Conservation (phyloP, 2,797 vertebrate species). For the Sebastolobus alascanus region DNA sequence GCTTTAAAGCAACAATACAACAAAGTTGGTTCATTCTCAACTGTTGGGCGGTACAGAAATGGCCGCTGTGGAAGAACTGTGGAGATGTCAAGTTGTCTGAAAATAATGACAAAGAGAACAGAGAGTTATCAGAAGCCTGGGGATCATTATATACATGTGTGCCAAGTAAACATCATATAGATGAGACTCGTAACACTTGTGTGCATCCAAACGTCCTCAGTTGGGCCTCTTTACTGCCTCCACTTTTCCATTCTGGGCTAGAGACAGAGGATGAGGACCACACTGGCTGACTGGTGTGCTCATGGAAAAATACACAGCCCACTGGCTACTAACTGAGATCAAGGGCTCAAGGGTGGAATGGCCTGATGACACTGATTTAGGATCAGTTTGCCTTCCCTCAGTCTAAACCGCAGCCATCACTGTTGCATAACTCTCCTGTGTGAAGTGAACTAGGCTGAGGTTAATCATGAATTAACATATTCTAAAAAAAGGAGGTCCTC, state of each 20-base stretch:
- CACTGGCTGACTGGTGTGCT: slow-evolving; percentile 19
- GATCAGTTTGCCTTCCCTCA: slow-evolving; percentile 45
- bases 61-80: background rate
- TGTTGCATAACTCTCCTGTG: slow-evolving; percentile 33
- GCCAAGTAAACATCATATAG: slow-evolving; percentile 1
- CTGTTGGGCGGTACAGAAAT: background rate
- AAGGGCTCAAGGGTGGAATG: slow-evolving; percentile 34
- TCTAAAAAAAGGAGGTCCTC: slow-evolving; percentile 15
- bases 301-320: slow-evolving; percentile 59
- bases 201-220: background rate
- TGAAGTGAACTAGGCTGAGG: slow-evolving; percentile 14
- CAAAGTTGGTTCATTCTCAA: too few species aligned
- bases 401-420: slow-evolving; percentile 21
- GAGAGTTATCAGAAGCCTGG: background rate
- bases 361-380: slow-evolving; percentile 41
- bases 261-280: slow-evolving; percentile 17
- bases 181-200: background rate
- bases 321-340: slow-evolving; percentile 29
- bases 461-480: slow-evolving; percentile 32
- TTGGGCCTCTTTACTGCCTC: slow-evolving; percentile 22
- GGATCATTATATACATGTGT: background rate
- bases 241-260: slow-evolving; percentile 18
- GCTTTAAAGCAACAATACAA: background rate
- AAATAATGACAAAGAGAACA: background rate
- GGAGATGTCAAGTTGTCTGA: slow-evolving; percentile 1